phyloP scores from a whole-genome alignment of 37 sponge, comb jelly and placozoan genomes.

The Haliclona indistincta region DNA sequence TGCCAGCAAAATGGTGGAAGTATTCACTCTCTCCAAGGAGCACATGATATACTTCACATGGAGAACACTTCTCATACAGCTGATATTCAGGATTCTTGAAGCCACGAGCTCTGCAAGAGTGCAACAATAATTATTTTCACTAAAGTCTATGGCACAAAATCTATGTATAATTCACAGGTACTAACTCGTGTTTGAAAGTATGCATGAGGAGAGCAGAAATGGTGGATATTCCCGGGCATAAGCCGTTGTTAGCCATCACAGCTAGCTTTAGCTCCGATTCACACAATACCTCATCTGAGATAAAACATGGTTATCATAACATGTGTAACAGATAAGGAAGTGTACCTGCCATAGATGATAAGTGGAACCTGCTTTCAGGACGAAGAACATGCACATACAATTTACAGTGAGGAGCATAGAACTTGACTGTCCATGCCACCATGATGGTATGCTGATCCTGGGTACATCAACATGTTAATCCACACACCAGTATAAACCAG shows the following conservation, averaged over 20 bases:
- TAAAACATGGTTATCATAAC: too few relatives aligned
- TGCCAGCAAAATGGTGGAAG: constrained; percentile 67
- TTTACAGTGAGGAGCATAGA: constrained; percentile 53
- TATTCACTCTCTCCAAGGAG: constrained; percentile 59
- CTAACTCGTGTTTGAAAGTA: constrained; percentile 58
- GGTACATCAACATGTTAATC: neutral
- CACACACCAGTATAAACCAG: neutral
- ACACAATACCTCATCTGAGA: constrained; percentile 57
- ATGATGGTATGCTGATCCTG: constrained; percentile 79
- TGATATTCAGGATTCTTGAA: constrained; percentile 23
- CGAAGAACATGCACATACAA: constrained; percentile 74
- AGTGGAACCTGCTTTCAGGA: constrained; percentile 58
- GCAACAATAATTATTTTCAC: neutral
- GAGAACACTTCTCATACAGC: constrained; percentile 57
- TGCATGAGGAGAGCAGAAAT: constrained; percentile 75
- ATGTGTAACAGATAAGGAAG: too few relatives aligned
- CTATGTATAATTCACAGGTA: neutral
- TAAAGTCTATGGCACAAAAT: neutral
- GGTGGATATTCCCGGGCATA: constrained; percentile 69
- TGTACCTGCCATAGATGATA: constrained; percentile 45
- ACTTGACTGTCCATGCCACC: constrained; percentile 67
- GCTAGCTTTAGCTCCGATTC: constrained; percentile 72
- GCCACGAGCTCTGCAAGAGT: neutral
- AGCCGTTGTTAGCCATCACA: constrained; percentile 63
- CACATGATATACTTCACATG: constrained; percentile 70